phyloP scores from a whole-genome alignment of 1,140 invertebrate species.

The Drosophila sproati region DNA sequence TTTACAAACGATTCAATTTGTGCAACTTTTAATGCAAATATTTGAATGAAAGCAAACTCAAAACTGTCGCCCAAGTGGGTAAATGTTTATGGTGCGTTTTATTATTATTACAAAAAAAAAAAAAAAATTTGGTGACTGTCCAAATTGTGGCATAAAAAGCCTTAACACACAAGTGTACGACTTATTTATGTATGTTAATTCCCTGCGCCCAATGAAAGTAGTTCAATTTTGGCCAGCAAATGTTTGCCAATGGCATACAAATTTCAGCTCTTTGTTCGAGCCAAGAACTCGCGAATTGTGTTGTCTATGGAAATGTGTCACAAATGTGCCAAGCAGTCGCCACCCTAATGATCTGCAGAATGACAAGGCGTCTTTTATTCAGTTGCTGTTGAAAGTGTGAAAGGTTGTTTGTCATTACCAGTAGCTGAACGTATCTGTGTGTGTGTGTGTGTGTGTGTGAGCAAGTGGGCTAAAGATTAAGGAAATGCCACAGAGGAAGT shows the following conservation, averaged over 20 bases:
- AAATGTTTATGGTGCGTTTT: constrained; percentile 69
- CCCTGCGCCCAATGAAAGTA: constrained; percentile 63
- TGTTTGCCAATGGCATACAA: constrained; percentile 74
- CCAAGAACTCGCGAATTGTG: constrained; percentile 59
- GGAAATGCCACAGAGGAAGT: constrained; percentile 62
- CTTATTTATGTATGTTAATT: constrained; percentile 69
- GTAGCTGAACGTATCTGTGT: constrained; percentile 12
- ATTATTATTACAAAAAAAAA: constrained; percentile 38
- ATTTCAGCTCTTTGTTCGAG: constrained; percentile 45
- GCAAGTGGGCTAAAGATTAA: constrained; percentile 47
- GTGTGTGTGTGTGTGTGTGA: neutral
- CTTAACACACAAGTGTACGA: constrained; percentile 9
- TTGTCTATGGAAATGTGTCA: constrained; percentile 71
- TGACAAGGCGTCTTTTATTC: constrained; percentile 65
- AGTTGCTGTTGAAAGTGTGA: constrained; percentile 49
- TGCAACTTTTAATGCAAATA: constrained; percentile 56
- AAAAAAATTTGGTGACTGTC: constrained; percentile 31
- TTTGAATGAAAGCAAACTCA: constrained; percentile 71
- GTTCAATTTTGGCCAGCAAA: constrained; percentile 67
- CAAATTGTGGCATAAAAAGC: constrained; percentile 3
- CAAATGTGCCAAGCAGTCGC: constrained; percentile 39
- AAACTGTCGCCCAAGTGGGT: constrained; percentile 49
- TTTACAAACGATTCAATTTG: constrained; percentile 48
- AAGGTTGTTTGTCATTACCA: constrained; percentile 70
- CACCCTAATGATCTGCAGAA: constrained; percentile 57